Percentiles rank a stretch among this genome's conserved stretches.
Conservation (phyloP, 2,888 invertebrate species). For the Seira sanloemensis region DNA sequence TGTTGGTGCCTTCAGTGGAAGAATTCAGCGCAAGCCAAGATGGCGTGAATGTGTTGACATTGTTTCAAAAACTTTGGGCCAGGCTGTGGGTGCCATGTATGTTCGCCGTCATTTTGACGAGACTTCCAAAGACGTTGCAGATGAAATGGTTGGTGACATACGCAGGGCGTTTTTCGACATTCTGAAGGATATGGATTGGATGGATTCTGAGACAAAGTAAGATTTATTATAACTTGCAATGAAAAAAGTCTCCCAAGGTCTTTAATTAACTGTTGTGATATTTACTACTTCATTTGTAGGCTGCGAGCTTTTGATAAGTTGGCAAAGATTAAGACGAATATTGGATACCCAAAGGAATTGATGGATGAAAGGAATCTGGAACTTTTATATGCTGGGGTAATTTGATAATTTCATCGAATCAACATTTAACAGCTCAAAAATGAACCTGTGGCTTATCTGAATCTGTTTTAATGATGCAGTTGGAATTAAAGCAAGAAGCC, state of each 20-base stretch:
- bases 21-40: conserved; percentile 58
- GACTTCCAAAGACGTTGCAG: conserved; percentile 73
- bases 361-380: conserved; percentile 74
- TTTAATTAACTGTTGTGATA: too few species aligned
- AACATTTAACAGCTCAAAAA: conserved; percentile 6
- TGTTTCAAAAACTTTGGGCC: conserved; percentile 50
- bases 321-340: conserved; percentile 75
- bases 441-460: background rate
- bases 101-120: conserved; percentile 74
- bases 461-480: conserved; percentile 53
- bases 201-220: conserved; percentile 76
- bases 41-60: conserved; percentile 61
- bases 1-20: conserved; percentile 72
- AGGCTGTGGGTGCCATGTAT: conserved; percentile 74
- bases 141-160: conserved; percentile 75
- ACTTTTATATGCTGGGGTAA: conserved; percentile 74
- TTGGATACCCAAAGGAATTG: conserved; percentile 76
- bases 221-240: background rate
- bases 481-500: conserved; percentile 71
- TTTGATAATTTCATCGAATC: conserved; percentile 23
- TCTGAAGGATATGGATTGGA: conserved; percentile 76
- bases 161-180: conserved; percentile 75
- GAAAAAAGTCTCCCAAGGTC: too few species aligned
- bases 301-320: conserved; percentile 74
- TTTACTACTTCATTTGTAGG: conserved; percentile 43